Evolutionary conservation across 2,888 invertebrate species (phyloP), one percentile per base, ranked within the genome.

Genomic region (Cyclophora punctaria): DNA sequence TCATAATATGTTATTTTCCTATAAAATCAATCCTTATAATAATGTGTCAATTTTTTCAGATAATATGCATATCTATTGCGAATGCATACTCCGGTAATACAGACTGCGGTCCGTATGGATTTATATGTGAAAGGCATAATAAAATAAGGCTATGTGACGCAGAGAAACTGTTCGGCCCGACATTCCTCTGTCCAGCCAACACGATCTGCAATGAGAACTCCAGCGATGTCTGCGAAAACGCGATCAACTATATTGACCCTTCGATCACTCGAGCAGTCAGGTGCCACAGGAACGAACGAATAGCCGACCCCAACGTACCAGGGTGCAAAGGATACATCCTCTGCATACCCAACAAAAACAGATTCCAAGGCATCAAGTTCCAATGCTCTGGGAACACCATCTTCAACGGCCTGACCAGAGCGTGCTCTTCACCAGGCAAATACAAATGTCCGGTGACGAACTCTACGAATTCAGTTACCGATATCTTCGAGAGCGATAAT

Each of bases 321-420:
- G 79, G 73, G 3, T 89, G 89, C 63, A 88, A 88, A 64, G 87
- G 86, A 4, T 89, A 88, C 59, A 86, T 89, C 43, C 66, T 88
- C 0, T 89, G 89, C 58, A 81, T 88, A 34, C 77, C 83, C 0
- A 86, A 83, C 57, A 83, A 78, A 54, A 79, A 77, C 50, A 78
- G 80, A 41, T 84, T 85, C 58, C 85, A 86, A 70, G 85, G 83
- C 7, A 83, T 87, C 48, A 86, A 84, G 52, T 88, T 87, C 57
- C 80, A 82, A 56, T 89, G 89, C 52, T 73, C 82, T 0, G 88
- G 87, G 0, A 75, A 75, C 37, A 88, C 88, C 0, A 64, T 88
- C 34, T 89, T 89, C 57, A 87, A 86, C 50, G 84, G 84, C 0
- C 75, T 66, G 51, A 80, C 81, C 0, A 66, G 86, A 4, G 75